These are phyloP conservation scores for Mantis religiosa DNA, from an alignment of 2,888 invertebrate genomes.

Conservation along the genomic window DNA sequence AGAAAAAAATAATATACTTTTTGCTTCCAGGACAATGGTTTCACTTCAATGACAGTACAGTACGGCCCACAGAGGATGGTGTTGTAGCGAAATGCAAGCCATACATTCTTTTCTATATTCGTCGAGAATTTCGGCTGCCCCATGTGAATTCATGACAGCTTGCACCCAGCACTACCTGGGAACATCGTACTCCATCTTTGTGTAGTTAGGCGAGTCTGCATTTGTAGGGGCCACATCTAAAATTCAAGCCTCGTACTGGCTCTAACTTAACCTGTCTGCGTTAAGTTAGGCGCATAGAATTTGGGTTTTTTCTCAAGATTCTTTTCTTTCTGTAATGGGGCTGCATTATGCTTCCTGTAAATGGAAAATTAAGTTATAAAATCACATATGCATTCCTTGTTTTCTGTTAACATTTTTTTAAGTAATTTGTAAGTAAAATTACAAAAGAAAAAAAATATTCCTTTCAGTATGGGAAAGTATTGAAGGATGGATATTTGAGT, in stretches of 20 bases:
- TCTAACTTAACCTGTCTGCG: neutral
- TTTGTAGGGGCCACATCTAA: neutral
- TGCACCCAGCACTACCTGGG: neutral
- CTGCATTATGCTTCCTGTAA: constrained; percentile 3
- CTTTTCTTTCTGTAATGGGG: neutral
- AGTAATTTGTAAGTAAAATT: neutral
- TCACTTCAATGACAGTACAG: constrained; percentile 81
- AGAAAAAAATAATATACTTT: too few relatives aligned
- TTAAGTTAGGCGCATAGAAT: neutral
- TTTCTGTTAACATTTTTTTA: neutral
- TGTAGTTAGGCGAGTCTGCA: constrained; percentile 8
- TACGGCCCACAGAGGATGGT: constrained; percentile 62
- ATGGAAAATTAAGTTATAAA: constrained; percentile 1
- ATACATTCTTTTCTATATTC: constrained; percentile 80
- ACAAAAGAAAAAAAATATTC: neutral
- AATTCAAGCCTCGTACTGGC: neutral
- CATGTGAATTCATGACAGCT: constrained; percentile 25
- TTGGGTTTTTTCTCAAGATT: neutral
- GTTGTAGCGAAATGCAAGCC: constrained; percentile 75
- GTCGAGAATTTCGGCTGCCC: constrained; percentile 56
- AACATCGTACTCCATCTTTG: neutral
- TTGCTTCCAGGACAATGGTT: constrained; percentile 62
- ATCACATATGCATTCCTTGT: constrained; percentile 15
- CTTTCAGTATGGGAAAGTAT: neutral
- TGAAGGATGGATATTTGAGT: neutral